Percentiles rank a stretch among this genome's conserved stretches.
Conservation (phyloP, 2,888 invertebrate genomes). For the Drosophila anomelani region DNA sequence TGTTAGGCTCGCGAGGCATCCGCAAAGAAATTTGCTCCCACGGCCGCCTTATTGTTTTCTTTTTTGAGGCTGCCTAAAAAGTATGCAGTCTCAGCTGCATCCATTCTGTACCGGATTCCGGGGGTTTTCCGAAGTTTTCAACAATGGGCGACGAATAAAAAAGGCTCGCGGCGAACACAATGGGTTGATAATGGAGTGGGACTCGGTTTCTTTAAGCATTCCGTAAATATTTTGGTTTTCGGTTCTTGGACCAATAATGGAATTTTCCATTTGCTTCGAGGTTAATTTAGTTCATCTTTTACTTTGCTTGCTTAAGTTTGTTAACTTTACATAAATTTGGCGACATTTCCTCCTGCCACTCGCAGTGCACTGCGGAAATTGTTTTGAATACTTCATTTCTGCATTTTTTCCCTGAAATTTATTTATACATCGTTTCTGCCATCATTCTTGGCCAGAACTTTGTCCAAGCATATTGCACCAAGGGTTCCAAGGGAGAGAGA, state of each 20-base stretch:
- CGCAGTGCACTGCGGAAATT: constrained; percentile 62
- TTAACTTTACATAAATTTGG: constrained; percentile 62
- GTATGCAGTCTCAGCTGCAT: constrained; percentile 41
- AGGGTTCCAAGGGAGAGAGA: neutral
- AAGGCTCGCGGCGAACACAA: constrained; percentile 25
- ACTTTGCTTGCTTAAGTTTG: constrained; percentile 55
- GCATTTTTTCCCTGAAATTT: constrained; percentile 47
- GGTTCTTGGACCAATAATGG: neutral
- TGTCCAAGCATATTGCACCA: constrained; percentile 65
- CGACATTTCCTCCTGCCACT: constrained; percentile 33
- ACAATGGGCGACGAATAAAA: constrained; percentile 39
- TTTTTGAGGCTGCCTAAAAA: constrained; percentile 24
- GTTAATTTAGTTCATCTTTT: constrained; percentile 44
- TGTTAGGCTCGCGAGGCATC: constrained; percentile 45
- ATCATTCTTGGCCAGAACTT: constrained; percentile 54
- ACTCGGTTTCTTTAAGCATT: constrained; percentile 12
- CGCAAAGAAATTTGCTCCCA: constrained; percentile 26
- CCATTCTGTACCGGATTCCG: constrained; percentile 27
- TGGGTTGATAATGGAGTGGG: constrained; percentile 36
- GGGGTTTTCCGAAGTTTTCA: constrained; percentile 31
- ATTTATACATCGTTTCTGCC: constrained; percentile 36
- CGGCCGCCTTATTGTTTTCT: constrained; percentile 14
- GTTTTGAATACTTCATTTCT: constrained; percentile 75
- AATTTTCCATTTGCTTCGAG: constrained; percentile 10
- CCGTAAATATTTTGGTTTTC: constrained; percentile 15